These are phyloP conservation scores for Sardinella longiceps DNA, from an alignment of 2,797 vertebrate genomes.

Conservation along the genomic window DNA sequence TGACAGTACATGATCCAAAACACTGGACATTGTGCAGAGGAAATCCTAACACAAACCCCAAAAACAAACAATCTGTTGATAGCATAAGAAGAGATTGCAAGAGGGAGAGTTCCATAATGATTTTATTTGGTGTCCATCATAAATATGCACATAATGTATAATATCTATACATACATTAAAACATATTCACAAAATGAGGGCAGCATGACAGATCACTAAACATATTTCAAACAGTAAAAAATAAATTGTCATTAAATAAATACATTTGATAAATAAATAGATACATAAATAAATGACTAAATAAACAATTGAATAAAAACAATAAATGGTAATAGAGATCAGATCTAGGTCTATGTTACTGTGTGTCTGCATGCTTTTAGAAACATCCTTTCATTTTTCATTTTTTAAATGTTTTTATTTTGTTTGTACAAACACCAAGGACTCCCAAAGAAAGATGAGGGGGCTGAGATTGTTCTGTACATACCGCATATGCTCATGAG, in stretches of 20 bases:
- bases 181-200: conserved; percentile 69
- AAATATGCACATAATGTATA: conserved; percentile 67
- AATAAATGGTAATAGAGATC: conserved; percentile 69
- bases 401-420: conserved; percentile 66
- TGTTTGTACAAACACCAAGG: conserved; percentile 73
- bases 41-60: too few relatives aligned
- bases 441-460: conserved; percentile 59
- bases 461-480: conserved; percentile 61
- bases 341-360: conserved; percentile 70
- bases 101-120: conserved; percentile 49
- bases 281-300: conserved; percentile 44
- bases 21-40: too few relatives aligned
- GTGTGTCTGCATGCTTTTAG: conserved; percentile 74
- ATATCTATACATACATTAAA: conserved; percentile 71
- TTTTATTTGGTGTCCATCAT: conserved; percentile 73
- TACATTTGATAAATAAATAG: conserved; percentile 61
- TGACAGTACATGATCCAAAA: too few relatives aligned
- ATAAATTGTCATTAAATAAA: conserved; percentile 57
- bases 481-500: conserved; percentile 62
- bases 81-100: conserved; percentile 14
- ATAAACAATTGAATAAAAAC: conserved; percentile 68
- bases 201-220: conserved; percentile 74
- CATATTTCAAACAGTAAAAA: conserved; percentile 70
- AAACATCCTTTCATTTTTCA: conserved; percentile 62
- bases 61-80: neutral